Conservation (phyloP, 2,113 vertebrate genomes). For the Eleginops maclovinus region DNA sequence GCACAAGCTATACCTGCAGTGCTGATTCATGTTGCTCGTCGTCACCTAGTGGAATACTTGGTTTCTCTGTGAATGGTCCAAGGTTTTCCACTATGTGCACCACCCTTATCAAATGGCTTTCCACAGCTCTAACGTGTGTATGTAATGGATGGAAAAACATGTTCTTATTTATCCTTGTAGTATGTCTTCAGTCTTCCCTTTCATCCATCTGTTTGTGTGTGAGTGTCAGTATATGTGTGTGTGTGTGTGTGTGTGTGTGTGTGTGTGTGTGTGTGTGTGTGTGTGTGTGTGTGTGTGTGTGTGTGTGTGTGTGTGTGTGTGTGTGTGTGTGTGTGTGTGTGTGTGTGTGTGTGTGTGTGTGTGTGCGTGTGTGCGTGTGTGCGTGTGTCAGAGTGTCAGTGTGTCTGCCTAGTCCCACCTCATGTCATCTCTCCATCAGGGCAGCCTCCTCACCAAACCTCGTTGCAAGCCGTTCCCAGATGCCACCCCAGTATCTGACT, state of each 20-base stretch:
- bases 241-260: slow-evolving; percentile 66
- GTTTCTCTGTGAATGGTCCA: background rate
- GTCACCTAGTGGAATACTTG: background rate
- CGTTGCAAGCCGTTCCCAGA: slow-evolving; percentile 87
- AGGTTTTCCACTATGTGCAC: background rate
- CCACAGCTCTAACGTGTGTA: background rate
- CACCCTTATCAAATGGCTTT: background rate
- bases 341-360: slow-evolving; percentile 12
- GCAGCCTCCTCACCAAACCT: slow-evolving; percentile 85
- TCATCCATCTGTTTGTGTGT: slow-evolving; percentile 58
- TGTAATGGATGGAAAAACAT: slow-evolving; percentile 13
- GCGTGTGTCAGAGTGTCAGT: no score
- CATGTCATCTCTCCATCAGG: slow-evolving; percentile 90
- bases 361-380: no score
- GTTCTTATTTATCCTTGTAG: slow-evolving; percentile 26
- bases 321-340: slow-evolving; percentile 15
- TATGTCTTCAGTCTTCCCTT: slow-evolving; percentile 42
- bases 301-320: slow-evolving; percentile 42
- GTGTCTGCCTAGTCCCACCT: slow-evolving; percentile 79
- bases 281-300: background rate
- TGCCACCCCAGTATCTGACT: slow-evolving; percentile 85
- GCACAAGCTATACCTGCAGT: background rate
- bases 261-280: slow-evolving; percentile 39
- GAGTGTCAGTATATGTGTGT: no score
- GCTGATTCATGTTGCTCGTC: background rate